Conservation (phyloP, 2,113 vertebrate species). For the Galemys pyrenaicus region DNA sequence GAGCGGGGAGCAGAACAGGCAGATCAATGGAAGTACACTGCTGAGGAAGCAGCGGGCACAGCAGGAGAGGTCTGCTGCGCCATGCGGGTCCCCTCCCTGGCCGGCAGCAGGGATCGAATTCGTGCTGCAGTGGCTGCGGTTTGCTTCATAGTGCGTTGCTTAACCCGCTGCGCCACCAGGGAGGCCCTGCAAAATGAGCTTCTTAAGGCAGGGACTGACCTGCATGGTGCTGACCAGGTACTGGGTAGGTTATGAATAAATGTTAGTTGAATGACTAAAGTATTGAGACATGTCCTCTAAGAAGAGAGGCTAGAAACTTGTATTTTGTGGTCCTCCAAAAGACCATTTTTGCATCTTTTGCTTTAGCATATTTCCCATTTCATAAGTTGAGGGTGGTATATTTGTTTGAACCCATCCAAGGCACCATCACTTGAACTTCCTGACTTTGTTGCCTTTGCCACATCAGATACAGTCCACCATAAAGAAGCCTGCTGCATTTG, state of each 20-base stretch:
- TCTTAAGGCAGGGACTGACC: not conserved
- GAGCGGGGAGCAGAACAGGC: too few relatives aligned
- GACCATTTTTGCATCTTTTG: not conserved
- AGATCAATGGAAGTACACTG: too few relatives aligned
- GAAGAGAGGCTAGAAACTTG: not conserved
- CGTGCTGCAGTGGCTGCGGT: too few relatives aligned
- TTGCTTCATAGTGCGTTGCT: too few relatives aligned
- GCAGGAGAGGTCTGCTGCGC: too few relatives aligned
- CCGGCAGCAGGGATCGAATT: too few relatives aligned
- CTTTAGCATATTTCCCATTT: not conserved
- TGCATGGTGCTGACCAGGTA: not conserved
- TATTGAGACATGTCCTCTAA: not conserved
- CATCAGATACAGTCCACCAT: not conserved
- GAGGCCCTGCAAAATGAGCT: not conserved
- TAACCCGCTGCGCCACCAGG: too few relatives aligned
- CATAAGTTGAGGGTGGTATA: not conserved
- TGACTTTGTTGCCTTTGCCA: slow-evolving; percentile 60
- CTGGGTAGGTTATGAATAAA: not conserved
- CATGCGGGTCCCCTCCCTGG: too few relatives aligned
- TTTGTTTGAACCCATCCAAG: slow-evolving; percentile 27
- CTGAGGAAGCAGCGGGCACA: too few relatives aligned
- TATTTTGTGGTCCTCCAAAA: not conserved
- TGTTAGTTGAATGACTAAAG: not conserved
- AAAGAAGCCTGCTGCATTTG: slow-evolving; percentile 25
- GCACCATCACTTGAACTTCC: slow-evolving; percentile 63